Conservation (phyloP, 2,113 vertebrate genomes). For the Sylvia atricapilla region DNA sequence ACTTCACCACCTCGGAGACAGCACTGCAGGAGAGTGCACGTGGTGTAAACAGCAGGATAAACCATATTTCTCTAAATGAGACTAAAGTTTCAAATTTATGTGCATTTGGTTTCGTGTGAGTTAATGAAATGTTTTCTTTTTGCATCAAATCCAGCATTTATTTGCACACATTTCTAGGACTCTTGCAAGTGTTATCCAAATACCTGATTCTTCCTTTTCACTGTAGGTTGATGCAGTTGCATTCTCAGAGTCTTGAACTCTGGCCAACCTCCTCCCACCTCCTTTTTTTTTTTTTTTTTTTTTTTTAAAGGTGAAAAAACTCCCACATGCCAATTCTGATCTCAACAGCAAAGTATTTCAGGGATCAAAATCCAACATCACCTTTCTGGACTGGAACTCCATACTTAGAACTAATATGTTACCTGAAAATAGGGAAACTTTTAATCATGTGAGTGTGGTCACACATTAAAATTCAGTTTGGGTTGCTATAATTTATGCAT, state of each 20-base stretch:
- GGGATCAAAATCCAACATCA: background rate
- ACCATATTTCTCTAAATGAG: background rate
- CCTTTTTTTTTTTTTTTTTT: background rate
- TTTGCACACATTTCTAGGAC: background rate
- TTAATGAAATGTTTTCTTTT: background rate
- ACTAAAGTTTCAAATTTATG: background rate
- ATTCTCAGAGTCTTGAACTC: background rate
- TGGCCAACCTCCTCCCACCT: background rate
- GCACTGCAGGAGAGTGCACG: conserved; percentile 72
- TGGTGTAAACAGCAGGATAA: conserved; percentile 30
- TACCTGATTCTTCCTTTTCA: background rate
- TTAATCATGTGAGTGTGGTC: background rate
- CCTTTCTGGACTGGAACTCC: background rate
- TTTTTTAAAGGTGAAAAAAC: background rate
- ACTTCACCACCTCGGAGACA: conserved; percentile 64
- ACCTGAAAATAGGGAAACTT: background rate
- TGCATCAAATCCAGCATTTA: background rate
- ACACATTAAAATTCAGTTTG: background rate
- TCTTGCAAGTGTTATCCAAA: background rate
- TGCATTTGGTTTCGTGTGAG: background rate
- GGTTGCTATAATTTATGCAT: background rate
- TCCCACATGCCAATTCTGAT: background rate
- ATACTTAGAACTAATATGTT: background rate
- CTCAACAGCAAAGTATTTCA: background rate
- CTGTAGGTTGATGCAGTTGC: background rate